A percentile compares a stretch with the other conserved stretches of the same genome.
Conservation (phyloP, 2,113 vertebrate species). For the Atrichornis clamosus region DNA sequence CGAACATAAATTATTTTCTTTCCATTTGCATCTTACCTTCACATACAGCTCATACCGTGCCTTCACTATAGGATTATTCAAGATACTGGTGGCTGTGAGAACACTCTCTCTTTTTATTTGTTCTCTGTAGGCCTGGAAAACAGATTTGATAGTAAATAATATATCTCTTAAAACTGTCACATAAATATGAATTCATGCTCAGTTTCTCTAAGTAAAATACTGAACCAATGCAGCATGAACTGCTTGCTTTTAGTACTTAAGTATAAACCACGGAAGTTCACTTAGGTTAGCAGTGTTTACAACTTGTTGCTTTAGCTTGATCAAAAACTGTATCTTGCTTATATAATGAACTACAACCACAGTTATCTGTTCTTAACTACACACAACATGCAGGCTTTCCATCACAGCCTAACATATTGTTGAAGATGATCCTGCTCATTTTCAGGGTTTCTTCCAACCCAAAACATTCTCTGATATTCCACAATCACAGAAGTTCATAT, state of each 20-base stretch:
- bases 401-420: background rate
- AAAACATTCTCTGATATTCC: background rate
- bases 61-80: conserved; percentile 87
- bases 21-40: conserved; percentile 76
- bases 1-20: background rate
- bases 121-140: conserved; percentile 81
- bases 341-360: background rate
- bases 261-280: background rate
- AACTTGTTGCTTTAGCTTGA: background rate
- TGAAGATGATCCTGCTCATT: background rate
- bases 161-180: background rate
- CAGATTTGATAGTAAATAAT: background rate
- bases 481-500: background rate
- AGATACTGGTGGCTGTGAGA: conserved; percentile 85
- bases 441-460: background rate
- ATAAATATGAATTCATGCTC: background rate
- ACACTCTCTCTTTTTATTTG: conserved; percentile 88
- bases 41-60: conserved; percentile 83
- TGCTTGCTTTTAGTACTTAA: background rate
- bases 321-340: background rate
- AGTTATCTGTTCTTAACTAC: background rate
- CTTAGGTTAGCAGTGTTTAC: background rate
- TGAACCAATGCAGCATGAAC: background rate
- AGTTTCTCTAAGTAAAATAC: background rate
- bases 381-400: background rate